Conservation (phyloP, 2,888 invertebrate species). For the Meandrusa payeni region DNA sequence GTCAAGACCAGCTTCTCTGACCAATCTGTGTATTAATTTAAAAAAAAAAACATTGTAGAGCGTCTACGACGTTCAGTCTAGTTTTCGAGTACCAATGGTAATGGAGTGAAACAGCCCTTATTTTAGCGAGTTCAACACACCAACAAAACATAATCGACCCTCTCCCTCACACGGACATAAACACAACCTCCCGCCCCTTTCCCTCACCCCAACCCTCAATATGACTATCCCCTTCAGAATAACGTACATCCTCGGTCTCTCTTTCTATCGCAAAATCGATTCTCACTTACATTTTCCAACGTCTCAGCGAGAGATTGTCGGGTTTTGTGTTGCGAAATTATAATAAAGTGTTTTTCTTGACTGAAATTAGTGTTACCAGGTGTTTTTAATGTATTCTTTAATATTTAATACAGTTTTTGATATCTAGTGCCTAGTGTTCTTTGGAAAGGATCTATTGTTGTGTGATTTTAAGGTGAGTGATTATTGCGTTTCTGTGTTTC, state of each 20-base stretch:
- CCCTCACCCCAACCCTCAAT: constrained; percentile 23
- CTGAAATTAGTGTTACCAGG: neutral
- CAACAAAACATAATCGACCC: constrained; percentile 28
- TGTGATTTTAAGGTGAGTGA: constrained; percentile 20
- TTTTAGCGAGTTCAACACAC: constrained; percentile 44
- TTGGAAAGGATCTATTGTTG: constrained; percentile 5
- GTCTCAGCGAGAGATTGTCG: constrained; percentile 1
- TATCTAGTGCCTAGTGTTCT: constrained; percentile 1
- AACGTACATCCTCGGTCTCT: constrained; percentile 25
- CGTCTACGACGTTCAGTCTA: too few relatives aligned
- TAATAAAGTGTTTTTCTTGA: constrained; percentile 3
- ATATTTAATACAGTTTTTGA: neutral
- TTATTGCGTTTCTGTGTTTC: constrained; percentile 9
- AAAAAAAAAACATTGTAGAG: too few relatives aligned
- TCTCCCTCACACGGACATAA: constrained; percentile 28
- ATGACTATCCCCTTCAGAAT: constrained; percentile 27
- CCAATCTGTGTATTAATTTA: too few relatives aligned
- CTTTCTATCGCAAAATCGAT: constrained; percentile 47
- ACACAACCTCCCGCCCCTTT: constrained; percentile 29
- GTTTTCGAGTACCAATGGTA: constrained; percentile 36
- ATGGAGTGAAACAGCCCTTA: constrained; percentile 39
- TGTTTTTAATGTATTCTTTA: neutral
- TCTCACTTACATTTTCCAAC: constrained; percentile 37
- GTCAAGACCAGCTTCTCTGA: too few relatives aligned
- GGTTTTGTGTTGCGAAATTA: neutral